These are phyloP conservation scores for Nettapus auritus DNA, from an alignment of 2,113 vertebrate genomes.

Conservation along the genomic window DNA sequence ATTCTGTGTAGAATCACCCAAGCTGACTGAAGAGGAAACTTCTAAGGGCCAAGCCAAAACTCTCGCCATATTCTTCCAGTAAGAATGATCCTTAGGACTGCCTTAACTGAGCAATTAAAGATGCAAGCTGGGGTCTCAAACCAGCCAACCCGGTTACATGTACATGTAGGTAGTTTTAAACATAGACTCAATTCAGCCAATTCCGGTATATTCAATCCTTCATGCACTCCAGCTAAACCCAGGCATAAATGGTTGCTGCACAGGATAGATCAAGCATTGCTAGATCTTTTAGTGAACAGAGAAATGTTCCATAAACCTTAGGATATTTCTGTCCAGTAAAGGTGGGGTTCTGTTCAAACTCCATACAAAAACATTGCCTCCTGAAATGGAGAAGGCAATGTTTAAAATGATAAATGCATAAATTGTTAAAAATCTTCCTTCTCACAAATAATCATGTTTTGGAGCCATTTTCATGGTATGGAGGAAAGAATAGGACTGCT, in stretches of 20 bases:
- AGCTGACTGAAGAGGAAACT: not conserved
- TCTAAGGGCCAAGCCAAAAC: not conserved
- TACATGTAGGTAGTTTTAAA: not conserved
- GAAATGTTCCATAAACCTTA: not conserved
- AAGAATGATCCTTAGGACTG: not conserved
- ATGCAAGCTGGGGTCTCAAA: not conserved
- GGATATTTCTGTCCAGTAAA: not conserved
- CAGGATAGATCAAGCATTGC: not conserved
- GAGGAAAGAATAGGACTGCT: not conserved
- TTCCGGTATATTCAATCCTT: not conserved
- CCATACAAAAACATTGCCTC: not conserved
- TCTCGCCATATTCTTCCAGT: rapidly evolving
- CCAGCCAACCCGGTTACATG: not conserved
- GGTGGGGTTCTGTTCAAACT: not conserved
- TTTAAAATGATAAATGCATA: not conserved
- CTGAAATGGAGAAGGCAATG: not conserved
- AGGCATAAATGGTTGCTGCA: not conserved
- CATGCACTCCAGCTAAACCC: not conserved
- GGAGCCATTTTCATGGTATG: not conserved
- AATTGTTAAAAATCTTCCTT: not conserved
- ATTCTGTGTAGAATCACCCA: not conserved
- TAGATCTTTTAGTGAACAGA: not conserved
- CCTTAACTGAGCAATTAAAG: not conserved
- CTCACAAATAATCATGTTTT: not conserved
- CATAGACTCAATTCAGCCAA: not conserved